A percentile compares a stretch with the other conserved stretches of the same genome.
These are phyloP conservation scores for Silurus aristotelis DNA, from an alignment of 2,797 vertebrate species.

Conservation along the genomic window DNA sequence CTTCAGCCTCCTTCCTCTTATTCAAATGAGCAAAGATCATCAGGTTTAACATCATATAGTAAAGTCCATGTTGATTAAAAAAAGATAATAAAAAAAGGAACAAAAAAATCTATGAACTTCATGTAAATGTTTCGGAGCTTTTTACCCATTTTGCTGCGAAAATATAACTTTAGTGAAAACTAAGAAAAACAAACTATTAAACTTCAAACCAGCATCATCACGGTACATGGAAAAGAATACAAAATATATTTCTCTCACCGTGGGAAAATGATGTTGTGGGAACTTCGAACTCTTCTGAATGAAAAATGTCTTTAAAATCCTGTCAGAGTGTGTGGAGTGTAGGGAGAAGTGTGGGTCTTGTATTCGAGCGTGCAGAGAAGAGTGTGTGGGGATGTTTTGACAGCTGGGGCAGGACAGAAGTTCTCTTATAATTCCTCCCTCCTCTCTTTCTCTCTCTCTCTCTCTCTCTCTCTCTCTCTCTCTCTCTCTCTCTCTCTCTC, in stretches of 20 bases:
- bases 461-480: conserved; percentile 15
- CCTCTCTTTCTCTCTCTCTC: not conserved
- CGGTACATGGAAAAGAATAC: no score
- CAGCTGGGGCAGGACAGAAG: conserved; percentile 36
- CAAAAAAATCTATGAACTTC: not conserved
- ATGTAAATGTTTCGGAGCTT: not conserved
- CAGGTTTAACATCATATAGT: not conserved
- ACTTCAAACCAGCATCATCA: no score
- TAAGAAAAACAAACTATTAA: not conserved
- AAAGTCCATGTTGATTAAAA: no score
- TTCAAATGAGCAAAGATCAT: not conserved
- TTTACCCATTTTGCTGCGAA: not conserved
- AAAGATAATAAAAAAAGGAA: no score
- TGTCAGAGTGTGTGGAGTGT: not conserved
- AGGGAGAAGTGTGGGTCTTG: not conserved
- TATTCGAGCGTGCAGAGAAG: not conserved
- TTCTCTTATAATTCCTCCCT: conserved; percentile 25
- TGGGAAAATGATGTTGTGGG: not conserved
- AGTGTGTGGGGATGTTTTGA: conserved; percentile 4
- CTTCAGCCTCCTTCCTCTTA: not conserved
- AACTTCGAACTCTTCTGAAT: not conserved
- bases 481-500: conserved; percentile 1
- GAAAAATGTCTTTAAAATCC: not conserved
- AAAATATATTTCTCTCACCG: conserved; percentile 13
- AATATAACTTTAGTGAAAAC: not conserved